Base-by-base conservation (phyloP, 2,113 vertebrate genomes). In the Protomyctophum bolini region DNA sequence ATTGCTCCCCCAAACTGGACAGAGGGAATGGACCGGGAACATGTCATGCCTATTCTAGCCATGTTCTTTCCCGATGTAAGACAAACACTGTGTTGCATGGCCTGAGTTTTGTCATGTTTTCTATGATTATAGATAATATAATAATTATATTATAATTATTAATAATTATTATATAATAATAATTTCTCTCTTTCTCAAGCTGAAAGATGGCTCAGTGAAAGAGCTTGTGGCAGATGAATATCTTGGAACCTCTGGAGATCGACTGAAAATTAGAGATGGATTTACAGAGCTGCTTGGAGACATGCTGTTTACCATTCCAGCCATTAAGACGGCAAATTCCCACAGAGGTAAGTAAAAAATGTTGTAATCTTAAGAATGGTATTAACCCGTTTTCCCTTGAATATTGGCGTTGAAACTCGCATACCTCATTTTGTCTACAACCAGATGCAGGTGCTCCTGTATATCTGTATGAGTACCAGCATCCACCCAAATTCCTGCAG, bases 401-500 rank as follows among this genome's bases (percentile, higher is more conserved):
- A 77, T 3, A 68, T 1, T 1, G 46, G 67, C 1, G 59, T 8
- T 21, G 51, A 58, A 41, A 41, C 21, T 21, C 21, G 21, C 21
- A 41, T 6, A 41, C 33, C 33, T 41, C 33, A 41, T 41, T 67
- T 54, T 67, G 2, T 70, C 7, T 46, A 4, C 10, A 8, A 58
- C 2, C 29, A 91, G 90, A 90, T 58, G 83, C 86, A 7, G 88
- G 95, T 0, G 87, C 88, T 6, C 89, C 93, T 10, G 91, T 97
- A 6, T 98, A 95, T 79, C 80, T 97, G 58, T 99, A 97, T 6
- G 93, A 98, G 82, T 97, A 95, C 85, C 92, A 94, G 10, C 91
- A 96, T 73, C 49, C 87, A 9, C 89, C 90, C 1, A 77, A 63
- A 9, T 55, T 86, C 1, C 6, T 76, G 0, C 7, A 87, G 33